phyloP scores from a whole-genome alignment of 2,888 invertebrate species.

The Bibio marci region DNA sequence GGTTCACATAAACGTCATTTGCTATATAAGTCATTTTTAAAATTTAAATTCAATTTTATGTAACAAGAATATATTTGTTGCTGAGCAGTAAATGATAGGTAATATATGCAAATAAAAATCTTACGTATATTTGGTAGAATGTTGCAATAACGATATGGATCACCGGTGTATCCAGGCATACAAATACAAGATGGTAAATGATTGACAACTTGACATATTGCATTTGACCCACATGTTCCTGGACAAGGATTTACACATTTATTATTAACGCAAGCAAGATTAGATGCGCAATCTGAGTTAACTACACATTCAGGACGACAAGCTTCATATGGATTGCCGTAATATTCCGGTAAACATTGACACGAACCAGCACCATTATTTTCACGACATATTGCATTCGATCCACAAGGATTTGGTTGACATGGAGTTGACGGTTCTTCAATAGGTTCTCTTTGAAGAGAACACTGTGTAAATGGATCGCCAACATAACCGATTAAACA shows the following conservation, averaged over 20 bases:
- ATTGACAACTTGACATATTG: slow-evolving; percentile 56
- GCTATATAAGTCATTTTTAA: too few relatives aligned
- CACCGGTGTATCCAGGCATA: slow-evolving; percentile 51
- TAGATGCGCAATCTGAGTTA: slow-evolving; percentile 53
- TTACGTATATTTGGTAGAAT: slow-evolving; percentile 16
- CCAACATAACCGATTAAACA: slow-evolving; percentile 34
- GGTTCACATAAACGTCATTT: slow-evolving; percentile 26
- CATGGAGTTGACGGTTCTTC: slow-evolving; percentile 31
- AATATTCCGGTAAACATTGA: slow-evolving; percentile 49
- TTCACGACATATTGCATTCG: slow-evolving; percentile 53
- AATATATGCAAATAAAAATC: neutral
- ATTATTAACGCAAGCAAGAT: slow-evolving; percentile 49
- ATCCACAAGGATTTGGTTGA: slow-evolving; percentile 64
- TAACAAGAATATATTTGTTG: too few relatives aligned
- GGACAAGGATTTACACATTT: slow-evolving; percentile 66
- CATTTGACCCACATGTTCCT: slow-evolving; percentile 57
- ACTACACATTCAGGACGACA: slow-evolving; percentile 58
- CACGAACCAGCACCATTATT: slow-evolving; percentile 49
- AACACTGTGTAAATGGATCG: slow-evolving; percentile 17
- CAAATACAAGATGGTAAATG: slow-evolving; percentile 55
- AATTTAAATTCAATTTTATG: too few relatives aligned
- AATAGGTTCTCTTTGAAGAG: neutral
- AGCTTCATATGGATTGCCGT: slow-evolving; percentile 61
- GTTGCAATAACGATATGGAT: slow-evolving; percentile 51
- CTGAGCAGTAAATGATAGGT: neutral